phyloP scores from a whole-genome alignment of 2,113 vertebrate species.

The Eubucco bourcierii region DNA sequence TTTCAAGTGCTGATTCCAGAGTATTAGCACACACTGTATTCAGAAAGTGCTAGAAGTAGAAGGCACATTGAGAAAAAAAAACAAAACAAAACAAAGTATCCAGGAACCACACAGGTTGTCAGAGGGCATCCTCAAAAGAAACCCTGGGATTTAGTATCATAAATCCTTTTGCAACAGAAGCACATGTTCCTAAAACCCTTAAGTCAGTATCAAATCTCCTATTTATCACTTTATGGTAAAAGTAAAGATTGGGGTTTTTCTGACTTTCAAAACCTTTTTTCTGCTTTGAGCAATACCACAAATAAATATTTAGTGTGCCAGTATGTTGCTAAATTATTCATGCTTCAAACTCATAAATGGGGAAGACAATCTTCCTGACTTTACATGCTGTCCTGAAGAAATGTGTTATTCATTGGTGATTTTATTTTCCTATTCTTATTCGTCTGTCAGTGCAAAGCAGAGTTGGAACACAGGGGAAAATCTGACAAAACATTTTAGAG shows the following conservation, averaged over 20 bases:
- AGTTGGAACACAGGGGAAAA: not conserved
- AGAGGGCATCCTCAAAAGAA: not conserved
- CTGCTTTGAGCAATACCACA: slow-evolving; percentile 48
- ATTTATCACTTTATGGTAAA: slow-evolving; percentile 27
- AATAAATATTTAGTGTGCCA: slow-evolving; percentile 67
- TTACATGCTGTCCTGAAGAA: slow-evolving; percentile 43
- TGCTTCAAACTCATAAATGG: slow-evolving; percentile 55
- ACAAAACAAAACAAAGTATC: not conserved
- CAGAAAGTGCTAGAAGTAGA: not conserved
- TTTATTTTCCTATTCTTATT: slow-evolving; percentile 43
- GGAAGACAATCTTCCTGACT: slow-evolving; percentile 62
- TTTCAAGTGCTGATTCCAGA: not conserved
- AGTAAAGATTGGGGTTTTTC: slow-evolving; percentile 39
- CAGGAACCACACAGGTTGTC: not conserved
- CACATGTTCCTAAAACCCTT: slow-evolving; percentile 3
- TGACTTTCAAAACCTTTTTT: slow-evolving; percentile 7
- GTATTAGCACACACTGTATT: not conserved
- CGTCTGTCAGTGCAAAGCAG: slow-evolving; percentile 26
- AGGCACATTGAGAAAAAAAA: not conserved
- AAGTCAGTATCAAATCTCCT: slow-evolving; percentile 13
- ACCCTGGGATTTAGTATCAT: not conserved
- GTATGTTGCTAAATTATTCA: slow-evolving; percentile 72
- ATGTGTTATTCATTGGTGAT: slow-evolving; percentile 28
- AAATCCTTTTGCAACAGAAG: not conserved
- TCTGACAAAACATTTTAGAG: slow-evolving; percentile 34